These are phyloP conservation scores for Caenorhabditis angaria DNA, from an alignment of 2,888 invertebrate genomes.

Conservation along the genomic window DNA sequence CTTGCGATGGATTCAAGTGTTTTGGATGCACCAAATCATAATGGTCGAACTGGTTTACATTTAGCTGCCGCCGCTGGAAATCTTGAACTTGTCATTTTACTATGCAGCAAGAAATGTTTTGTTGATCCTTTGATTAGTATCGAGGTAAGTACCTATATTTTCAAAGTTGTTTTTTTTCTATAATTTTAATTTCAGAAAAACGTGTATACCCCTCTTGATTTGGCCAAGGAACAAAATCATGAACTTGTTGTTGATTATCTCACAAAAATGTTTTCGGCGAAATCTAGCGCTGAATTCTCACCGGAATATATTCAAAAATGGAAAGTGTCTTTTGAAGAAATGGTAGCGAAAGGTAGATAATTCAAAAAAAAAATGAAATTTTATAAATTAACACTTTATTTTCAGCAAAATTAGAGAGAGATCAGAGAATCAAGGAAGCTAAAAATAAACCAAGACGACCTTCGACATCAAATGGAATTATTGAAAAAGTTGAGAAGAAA, in stretches of 20 bases:
- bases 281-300: slow-evolving; percentile 35
- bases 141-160: slow-evolving; percentile 28
- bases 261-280: slow-evolving; percentile 44
- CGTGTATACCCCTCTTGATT: slow-evolving; percentile 63
- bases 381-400: neutral
- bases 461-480: slow-evolving; percentile 23
- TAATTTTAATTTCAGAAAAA: slow-evolving; percentile 40
- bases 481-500: slow-evolving; percentile 11
- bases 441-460: slow-evolving; percentile 17
- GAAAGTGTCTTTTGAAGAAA: slow-evolving; percentile 36
- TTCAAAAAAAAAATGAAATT: neutral
- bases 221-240: slow-evolving; percentile 60
- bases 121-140: slow-evolving; percentile 65
- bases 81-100: slow-evolving; percentile 87
- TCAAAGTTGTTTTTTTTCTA: neutral
- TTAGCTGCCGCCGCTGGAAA: slow-evolving; percentile 78
- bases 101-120: slow-evolving; percentile 66
- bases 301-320: slow-evolving; percentile 33
- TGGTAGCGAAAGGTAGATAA: slow-evolving; percentile 37
- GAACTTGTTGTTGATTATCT: slow-evolving; percentile 63
- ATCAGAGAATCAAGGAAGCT: slow-evolving; percentile 15
- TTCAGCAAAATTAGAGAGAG: slow-evolving; percentile 27
- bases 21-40: slow-evolving; percentile 87
- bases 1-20: slow-evolving; percentile 83
- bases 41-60: slow-evolving; percentile 90